Conservation (phyloP, 1,140 invertebrate genomes). For the Gryon sp. region DNA sequence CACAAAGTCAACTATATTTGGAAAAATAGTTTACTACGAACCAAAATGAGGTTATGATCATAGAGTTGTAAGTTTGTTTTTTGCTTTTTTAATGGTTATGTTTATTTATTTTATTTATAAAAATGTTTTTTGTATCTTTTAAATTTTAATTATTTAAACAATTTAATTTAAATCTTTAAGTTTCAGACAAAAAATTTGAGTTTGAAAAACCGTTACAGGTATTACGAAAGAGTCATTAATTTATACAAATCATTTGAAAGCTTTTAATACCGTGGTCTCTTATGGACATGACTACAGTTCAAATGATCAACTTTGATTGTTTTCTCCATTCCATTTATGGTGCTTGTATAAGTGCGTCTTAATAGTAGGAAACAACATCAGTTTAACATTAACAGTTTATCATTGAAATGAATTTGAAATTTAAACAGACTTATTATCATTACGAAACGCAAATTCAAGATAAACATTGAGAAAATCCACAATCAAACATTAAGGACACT, state of each 20-base stretch:
- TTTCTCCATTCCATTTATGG: slow-evolving; percentile 36
- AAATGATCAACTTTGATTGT: slow-evolving; percentile 36
- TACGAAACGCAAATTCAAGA: neutral
- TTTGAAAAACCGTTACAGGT: neutral
- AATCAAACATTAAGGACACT: neutral
- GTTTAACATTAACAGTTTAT: slow-evolving; percentile 6
- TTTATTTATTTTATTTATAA: too few relatives aligned
- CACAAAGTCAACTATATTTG: too few relatives aligned
- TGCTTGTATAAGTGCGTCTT: slow-evolving; percentile 16
- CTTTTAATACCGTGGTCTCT: slow-evolving; percentile 7
- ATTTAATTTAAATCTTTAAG: too few relatives aligned
- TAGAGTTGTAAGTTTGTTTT: too few relatives aligned
- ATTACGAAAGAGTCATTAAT: neutral
- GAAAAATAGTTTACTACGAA: too few relatives aligned
- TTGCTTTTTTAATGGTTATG: too few relatives aligned
- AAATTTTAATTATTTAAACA: too few relatives aligned
- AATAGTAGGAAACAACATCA: slow-evolving; percentile 6
- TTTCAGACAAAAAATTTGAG: too few relatives aligned
- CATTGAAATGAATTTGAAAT: neutral
- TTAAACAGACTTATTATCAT: neutral
- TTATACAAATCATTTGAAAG: slow-evolving; percentile 18
- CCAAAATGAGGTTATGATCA: too few relatives aligned
- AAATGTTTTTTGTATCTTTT: too few relatives aligned
- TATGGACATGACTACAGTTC: slow-evolving; percentile 26
- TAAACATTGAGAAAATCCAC: neutral